A percentile compares a stretch with the other conserved stretches of the same genome.
phyloP scores from a whole-genome alignment of 2,797 vertebrate species.

The Allobates femoralis region DNA sequence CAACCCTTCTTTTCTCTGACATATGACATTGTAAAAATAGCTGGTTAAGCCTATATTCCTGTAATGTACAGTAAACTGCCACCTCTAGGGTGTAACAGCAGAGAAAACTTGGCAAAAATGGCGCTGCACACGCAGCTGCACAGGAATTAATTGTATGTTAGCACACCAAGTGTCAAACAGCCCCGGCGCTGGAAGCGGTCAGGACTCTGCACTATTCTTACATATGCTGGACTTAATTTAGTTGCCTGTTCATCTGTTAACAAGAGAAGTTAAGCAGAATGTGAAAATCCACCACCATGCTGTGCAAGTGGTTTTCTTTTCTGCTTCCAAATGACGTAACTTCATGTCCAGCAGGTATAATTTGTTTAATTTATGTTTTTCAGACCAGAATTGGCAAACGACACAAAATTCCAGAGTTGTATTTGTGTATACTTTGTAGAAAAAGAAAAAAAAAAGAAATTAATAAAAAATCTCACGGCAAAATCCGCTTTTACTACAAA shows the following conservation, averaged over 20 bases:
- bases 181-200: neutral
- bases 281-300: constrained; percentile 3
- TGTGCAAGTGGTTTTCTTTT: constrained; percentile 25
- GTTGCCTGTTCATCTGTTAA: constrained; percentile 30
- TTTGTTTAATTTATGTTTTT: constrained; percentile 36
- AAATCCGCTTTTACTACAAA: neutral
- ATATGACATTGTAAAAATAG: too few species aligned
- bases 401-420: constrained; percentile 13
- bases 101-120: too few species aligned
- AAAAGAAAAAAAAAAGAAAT: neutral
- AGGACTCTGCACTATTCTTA: neutral
- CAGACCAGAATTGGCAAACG: constrained; percentile 6
- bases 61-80: too few species aligned
- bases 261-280: constrained; percentile 28
- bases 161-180: neutral
- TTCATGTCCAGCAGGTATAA: constrained; percentile 19
- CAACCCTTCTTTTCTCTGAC: too few species aligned
- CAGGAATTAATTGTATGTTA: neutral
- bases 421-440: neutral
- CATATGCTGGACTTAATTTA: constrained; percentile 3
- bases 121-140: neutral
- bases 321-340: constrained; percentile 17
- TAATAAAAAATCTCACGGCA: neutral
- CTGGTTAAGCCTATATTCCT: too few species aligned
- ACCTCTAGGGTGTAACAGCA: too few species aligned